Evolutionary conservation across 1,140 invertebrate genomes (phyloP).

Genomic region (Aphelenchoides besseyi): DNA sequence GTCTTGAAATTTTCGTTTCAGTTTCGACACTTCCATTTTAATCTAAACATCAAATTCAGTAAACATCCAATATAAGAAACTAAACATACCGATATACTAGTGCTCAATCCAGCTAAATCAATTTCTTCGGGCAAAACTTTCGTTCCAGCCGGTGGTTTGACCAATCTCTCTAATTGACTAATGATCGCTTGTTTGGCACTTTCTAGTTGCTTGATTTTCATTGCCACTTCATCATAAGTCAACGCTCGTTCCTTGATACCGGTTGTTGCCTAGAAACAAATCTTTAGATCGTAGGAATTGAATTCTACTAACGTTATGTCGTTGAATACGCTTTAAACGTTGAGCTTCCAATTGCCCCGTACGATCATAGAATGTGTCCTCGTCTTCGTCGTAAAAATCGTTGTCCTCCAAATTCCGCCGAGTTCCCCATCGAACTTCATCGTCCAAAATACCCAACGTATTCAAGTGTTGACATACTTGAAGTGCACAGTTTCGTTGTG

Average conservation of each 20-base stretch:
- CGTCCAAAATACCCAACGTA: neutral
- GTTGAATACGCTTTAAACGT: conserved; percentile 8
- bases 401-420: neutral
- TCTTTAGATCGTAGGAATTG: neutral
- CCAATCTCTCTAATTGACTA: neutral
- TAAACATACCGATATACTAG: conserved; percentile 14
- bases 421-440: neutral
- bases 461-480: conserved; percentile 19
- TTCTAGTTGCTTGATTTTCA: conserved; percentile 9
- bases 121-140: conserved; percentile 10
- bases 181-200: neutral
- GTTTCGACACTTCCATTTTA: conserved; percentile 3
- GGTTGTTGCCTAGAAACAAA: conserved; percentile 8
- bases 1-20: conserved; percentile 15
- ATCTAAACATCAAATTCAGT: conserved; percentile 5
- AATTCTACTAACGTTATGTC: conserved; percentile 10
- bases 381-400: conserved; percentile 20
- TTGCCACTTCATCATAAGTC: neutral
- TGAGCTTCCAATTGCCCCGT: conserved; percentile 18
- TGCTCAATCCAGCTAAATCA: neutral
- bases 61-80: conserved; percentile 4
- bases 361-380: conserved; percentile 20
- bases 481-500: conserved; percentile 16
- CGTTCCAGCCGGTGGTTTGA: neutral
- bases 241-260: conserved; percentile 18